Evolutionary conservation across 1,140 invertebrate genomes (phyloP), one percentile per base, ranked within the genome.

Genomic region (Charaxes varanes): DNA sequence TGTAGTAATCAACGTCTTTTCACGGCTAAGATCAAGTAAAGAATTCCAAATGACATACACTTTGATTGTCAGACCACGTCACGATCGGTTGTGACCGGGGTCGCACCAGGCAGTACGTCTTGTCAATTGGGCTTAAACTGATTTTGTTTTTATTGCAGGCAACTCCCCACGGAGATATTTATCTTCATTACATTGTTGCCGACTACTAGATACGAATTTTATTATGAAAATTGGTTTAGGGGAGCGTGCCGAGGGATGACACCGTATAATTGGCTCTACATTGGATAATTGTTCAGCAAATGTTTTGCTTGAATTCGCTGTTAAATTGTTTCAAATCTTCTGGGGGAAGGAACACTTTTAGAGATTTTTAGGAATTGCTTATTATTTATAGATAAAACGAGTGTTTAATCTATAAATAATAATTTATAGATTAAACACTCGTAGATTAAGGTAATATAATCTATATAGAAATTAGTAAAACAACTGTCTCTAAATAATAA

Each of bases 101-200:
- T 26, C 44, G 40, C 50, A 54, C 49, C 43, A 53, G 45, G 46
- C 55, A 56, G 62, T 66, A 63, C 51, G 54, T 68, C 72, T 65
- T 78, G 76, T 78, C 73, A 74, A 81, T 80, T 66, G 77, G 53
- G 71, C 64, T 63, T 62, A 67, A 77, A 74, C 67, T 69, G 73
- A 76, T 78, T 77, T 53, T 54, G 57, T 77, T 81, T 78, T 76
- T 81, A 78, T 80, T 68, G 62, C 61, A 30, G 8, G 24, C 44
- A 28, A 51, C 47, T 74, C 71, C 77, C 77, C 43, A 55, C 10
- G 41, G 77, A 58, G 77, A 76, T 81, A 81, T 81, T 77, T 64
- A 78, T 81, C 73, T 77, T 63, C 71, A 81, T 81, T 78, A 67
- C 54, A 60, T 62, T 43, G 53, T 51, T 62, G 64, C 47, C 49